phyloP scores from a whole-genome alignment of 2,113 vertebrate genomes.

The Orientallactaga bullata region DNA sequence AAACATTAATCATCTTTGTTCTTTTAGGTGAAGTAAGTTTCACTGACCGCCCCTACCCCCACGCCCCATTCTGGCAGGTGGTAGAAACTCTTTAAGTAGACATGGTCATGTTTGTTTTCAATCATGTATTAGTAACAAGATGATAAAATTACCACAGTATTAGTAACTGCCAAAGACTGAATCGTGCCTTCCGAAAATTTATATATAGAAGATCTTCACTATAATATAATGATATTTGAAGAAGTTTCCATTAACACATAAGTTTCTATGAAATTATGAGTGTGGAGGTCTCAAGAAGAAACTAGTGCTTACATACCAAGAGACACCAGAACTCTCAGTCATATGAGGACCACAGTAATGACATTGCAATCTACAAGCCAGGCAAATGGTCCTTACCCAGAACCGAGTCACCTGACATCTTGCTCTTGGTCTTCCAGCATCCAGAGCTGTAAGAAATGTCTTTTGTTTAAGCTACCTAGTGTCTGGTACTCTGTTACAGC shows the following conservation, averaged over 20 bases:
- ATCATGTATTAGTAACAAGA: background rate
- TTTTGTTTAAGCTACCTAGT: background rate
- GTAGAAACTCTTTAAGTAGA: background rate
- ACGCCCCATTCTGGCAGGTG: background rate
- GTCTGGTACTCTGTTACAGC: background rate
- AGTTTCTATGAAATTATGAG: background rate
- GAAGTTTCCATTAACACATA: background rate
- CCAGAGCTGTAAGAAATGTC: background rate
- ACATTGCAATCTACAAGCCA: background rate
- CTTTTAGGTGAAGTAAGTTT: slow-evolving; percentile 18
- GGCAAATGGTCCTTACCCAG: background rate
- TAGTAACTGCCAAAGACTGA: background rate
- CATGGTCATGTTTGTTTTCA: background rate
- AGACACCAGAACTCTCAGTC: background rate
- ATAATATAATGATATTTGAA: background rate
- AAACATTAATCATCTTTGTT: background rate
- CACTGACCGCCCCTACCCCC: too few relatives aligned
- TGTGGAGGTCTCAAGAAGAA: background rate
- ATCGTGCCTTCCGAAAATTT: background rate
- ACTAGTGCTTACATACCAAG: background rate
- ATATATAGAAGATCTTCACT: background rate
- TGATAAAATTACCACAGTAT: background rate
- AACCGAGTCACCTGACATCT: background rate
- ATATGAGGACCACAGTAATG: background rate
- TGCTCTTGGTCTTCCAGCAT: background rate